Conservation (phyloP, 2,113 vertebrate genomes). For the Caretta caretta region DNA sequence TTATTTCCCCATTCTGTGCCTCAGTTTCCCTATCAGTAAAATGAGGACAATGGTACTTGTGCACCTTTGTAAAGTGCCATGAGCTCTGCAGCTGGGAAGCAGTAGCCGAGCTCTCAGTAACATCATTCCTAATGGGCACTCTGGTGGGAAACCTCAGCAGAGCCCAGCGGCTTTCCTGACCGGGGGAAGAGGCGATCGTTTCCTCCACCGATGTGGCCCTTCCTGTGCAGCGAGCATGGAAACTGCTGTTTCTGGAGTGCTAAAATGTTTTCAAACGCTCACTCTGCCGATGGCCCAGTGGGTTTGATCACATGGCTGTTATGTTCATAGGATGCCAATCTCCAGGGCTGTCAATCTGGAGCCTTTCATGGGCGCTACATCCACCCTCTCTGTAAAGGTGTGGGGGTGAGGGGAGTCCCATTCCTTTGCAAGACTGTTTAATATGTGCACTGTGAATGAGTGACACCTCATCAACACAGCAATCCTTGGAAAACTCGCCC, state of each 20-base stretch:
- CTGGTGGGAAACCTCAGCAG: not conserved
- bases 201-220: not conserved
- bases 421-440: not conserved
- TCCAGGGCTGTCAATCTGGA: not conserved
- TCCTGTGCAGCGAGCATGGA: rapidly evolving
- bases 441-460: not conserved
- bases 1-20: not conserved
- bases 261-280: not conserved
- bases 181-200: not conserved
- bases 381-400: not conserved
- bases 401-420: not conserved
- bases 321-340: not conserved
- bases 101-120: not conserved
- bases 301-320: not conserved
- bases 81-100: not conserved
- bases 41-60: not conserved
- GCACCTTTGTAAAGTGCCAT: not conserved
- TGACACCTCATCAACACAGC: not conserved
- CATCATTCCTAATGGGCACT: not conserved
- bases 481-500: no score
- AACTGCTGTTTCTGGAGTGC: rapidly evolving
- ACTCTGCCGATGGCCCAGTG: not conserved
- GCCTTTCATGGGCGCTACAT: rapidly evolving
- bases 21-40: not conserved
- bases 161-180: not conserved